A percentile compares a stretch with the other conserved stretches of the same genome.
Conservation (phyloP, 1,140 invertebrate species). For the Whitmania pigra region DNA sequence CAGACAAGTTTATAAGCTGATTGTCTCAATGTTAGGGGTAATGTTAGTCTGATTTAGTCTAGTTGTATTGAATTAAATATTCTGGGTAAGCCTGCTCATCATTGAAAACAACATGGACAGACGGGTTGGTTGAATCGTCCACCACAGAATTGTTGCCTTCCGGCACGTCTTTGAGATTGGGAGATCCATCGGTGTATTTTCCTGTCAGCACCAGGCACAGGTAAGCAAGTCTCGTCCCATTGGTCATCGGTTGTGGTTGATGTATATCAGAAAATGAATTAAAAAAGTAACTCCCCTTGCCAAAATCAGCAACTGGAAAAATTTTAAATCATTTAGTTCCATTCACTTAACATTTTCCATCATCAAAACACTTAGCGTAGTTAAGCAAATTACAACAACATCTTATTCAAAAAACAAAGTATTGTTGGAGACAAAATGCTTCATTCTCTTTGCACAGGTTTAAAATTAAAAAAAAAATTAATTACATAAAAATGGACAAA, state of each 20-base stretch:
- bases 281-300: slow-evolving; percentile 14
- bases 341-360: not conserved
- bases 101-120: slow-evolving; percentile 33
- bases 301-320: slow-evolving; percentile 6
- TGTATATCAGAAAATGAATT: not conserved
- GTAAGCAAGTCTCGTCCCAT: not conserved
- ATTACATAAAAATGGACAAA: no score
- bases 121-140: slow-evolving; percentile 25
- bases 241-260: not conserved
- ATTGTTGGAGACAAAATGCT: no score
- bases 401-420: no score
- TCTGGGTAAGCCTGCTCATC: slow-evolving; percentile 35
- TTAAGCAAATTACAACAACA: no score
- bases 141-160: slow-evolving; percentile 29
- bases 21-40: not conserved
- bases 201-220: slow-evolving; percentile 12
- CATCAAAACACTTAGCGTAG: no score
- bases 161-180: not conserved
- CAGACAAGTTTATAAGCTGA: no score
- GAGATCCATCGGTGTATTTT: not conserved
- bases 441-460: no score
- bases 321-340: not conserved
- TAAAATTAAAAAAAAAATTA: no score
- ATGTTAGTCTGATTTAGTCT: not conserved
- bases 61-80: slow-evolving; percentile 28